Evolutionary conservation across 2,888 invertebrate genomes (phyloP).

Genomic region (Caenorhabditis sp.): DNA sequence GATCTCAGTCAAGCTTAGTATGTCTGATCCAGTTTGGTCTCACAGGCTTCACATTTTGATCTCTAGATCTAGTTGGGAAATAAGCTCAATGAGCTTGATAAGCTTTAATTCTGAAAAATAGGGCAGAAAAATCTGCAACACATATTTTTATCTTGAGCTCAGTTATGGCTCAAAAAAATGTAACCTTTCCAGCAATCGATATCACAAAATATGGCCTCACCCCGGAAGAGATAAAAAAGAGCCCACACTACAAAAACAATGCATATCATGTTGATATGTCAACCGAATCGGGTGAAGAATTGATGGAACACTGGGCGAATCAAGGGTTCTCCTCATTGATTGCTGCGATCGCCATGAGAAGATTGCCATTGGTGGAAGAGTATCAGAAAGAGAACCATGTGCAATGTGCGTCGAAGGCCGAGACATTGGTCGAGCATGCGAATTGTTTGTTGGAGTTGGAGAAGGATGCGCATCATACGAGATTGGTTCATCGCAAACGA

Average conservation of each 20-base stretch:
- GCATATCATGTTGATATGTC: constrained; percentile 21
- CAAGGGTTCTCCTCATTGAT: constrained; percentile 39
- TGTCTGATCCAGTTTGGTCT: no score
- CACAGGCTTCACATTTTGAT: no score
- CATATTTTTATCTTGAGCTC: no score
- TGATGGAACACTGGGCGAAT: constrained; percentile 38
- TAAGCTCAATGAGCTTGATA: no score
- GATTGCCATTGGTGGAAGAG: constrained; percentile 25
- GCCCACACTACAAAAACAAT: constrained; percentile 21
- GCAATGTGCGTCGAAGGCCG: constrained; percentile 45
- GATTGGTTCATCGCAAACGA: constrained; percentile 16
- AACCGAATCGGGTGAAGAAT: constrained; percentile 29
- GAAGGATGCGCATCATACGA: constrained; percentile 18
- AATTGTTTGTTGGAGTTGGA: constrained; percentile 45
- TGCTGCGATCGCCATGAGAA: constrained; percentile 39
- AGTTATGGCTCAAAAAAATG: no score
- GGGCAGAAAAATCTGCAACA: no score
- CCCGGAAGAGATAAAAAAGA: constrained; percentile 16
- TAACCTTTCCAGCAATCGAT: not conserved
- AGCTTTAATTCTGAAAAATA: no score
- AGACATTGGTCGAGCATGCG: constrained; percentile 44
- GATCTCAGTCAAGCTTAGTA: no score
- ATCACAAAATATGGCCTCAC: not conserved
- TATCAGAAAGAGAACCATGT: constrained; percentile 19
- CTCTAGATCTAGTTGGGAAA: no score